Percentiles rank a stretch among this genome's conserved stretches.
Evolutionary conservation across 2,113 vertebrate species (phyloP).

Genomic region (Lepus americanus): DNA sequence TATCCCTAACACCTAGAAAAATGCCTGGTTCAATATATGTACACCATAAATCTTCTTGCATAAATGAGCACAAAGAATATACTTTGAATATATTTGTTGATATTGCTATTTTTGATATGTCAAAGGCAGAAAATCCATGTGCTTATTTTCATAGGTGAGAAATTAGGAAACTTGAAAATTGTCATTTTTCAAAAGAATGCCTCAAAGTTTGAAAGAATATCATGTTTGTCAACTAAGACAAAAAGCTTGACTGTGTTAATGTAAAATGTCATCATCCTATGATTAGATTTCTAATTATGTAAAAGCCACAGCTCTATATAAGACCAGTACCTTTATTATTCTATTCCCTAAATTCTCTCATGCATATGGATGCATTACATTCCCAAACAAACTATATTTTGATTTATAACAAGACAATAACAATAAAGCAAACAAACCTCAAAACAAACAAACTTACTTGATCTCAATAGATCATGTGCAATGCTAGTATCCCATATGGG

Average conservation of each 20-base stretch:
- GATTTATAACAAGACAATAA: constrained; percentile 13
- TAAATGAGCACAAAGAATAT: background rate
- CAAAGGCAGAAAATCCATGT: background rate
- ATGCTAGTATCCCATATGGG: no score
- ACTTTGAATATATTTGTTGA: constrained; percentile 19
- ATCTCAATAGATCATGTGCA: background rate
- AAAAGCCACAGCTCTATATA: background rate
- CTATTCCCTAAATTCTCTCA: background rate
- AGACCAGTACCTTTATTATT: background rate
- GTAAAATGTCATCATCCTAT: background rate
- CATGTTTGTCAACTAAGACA: background rate
- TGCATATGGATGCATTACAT: background rate
- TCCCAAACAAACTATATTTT: constrained; percentile 6
- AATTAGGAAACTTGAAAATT: constrained; percentile 44
- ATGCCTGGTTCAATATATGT: background rate
- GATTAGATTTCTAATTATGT: background rate
- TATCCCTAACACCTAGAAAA: background rate
- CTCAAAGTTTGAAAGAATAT: background rate
- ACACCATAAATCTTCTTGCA: background rate
- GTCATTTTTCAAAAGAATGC: background rate
- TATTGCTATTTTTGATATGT: background rate
- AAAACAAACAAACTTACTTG: background rate
- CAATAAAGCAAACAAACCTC: background rate
- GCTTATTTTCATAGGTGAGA: background rate
- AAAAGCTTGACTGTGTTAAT: background rate